Evolutionary conservation across 2,888 invertebrate genomes (phyloP).

Genomic region (Hoplodrina blanda): DNA sequence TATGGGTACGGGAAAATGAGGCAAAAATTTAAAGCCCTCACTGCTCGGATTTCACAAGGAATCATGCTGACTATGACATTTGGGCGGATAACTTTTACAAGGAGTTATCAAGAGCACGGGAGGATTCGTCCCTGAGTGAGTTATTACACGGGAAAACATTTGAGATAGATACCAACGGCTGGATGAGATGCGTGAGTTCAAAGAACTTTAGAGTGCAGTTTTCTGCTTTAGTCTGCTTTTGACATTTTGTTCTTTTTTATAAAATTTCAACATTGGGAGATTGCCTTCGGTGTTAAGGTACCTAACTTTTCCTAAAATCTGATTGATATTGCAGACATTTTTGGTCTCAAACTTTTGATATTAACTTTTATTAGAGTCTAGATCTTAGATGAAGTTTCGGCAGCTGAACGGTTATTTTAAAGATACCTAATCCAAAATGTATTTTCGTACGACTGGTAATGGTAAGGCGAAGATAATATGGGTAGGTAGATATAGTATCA

Average conservation of each 20-base stretch:
- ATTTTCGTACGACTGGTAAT: neutral
- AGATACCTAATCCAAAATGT: neutral
- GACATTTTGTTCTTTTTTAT: constrained; percentile 30
- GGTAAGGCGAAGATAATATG: no score
- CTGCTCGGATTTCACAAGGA: constrained; percentile 61
- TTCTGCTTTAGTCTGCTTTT: constrained; percentile 50
- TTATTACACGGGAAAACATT: constrained; percentile 56
- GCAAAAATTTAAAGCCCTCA: constrained; percentile 68
- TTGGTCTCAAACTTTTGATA: constrained; percentile 33
- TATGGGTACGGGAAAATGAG: constrained; percentile 45
- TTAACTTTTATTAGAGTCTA: constrained; percentile 29
- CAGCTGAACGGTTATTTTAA: neutral
- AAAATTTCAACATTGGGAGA: constrained; percentile 33
- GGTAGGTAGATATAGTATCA: no score
- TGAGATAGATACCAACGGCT: constrained; percentile 14
- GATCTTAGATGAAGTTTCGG: neutral
- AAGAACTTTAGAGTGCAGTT: constrained; percentile 51
- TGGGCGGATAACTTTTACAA: constrained; percentile 64
- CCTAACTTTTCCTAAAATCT: constrained; percentile 24
- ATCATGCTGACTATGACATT: constrained; percentile 69
- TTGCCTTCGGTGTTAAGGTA: constrained; percentile 28
- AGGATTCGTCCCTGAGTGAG: constrained; percentile 44
- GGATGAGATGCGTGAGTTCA: constrained; percentile 42
- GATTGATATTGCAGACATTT: constrained; percentile 44
- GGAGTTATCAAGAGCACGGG: constrained; percentile 57